Evolutionary conservation across 2,113 vertebrate genomes (phyloP).

Genomic region (Xiphorhynchus elegans): DNA sequence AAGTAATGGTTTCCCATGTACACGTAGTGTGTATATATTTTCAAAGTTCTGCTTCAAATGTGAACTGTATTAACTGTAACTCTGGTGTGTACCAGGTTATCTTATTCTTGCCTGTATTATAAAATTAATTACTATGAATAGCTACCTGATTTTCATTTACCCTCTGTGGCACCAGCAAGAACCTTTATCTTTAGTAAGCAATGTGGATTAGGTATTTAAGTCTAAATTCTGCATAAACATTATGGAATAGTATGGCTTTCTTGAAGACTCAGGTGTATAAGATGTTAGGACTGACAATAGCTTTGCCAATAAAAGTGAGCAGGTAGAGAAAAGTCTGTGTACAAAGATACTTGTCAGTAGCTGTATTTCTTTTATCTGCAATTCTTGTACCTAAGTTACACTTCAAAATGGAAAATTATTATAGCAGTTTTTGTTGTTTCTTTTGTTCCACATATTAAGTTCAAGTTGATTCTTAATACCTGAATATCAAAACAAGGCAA

Average conservation of each 20-base stretch:
- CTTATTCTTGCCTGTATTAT: not conserved
- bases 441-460: not conserved
- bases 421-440: not conserved
- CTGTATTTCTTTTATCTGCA: not conserved
- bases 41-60: not conserved
- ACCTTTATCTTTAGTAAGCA: not conserved
- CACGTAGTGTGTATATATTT: not conserved
- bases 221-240: not conserved
- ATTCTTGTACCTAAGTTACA: not conserved
- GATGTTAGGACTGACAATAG: not conserved
- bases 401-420: not conserved
- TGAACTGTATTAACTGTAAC: not conserved
- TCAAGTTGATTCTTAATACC: not conserved
- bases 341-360: not conserved
- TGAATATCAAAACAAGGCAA: not conserved
- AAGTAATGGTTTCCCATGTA: not conserved
- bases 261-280: not conserved
- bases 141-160: not conserved
- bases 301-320: not conserved
- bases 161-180: not conserved
- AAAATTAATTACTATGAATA: not conserved
- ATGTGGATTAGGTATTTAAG: not conserved
- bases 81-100: not conserved
- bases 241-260: not conserved
- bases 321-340: not conserved